Evolutionary conservation across 1,140 invertebrate genomes (phyloP).

Genomic region (Lasioglossum baleicum): DNA sequence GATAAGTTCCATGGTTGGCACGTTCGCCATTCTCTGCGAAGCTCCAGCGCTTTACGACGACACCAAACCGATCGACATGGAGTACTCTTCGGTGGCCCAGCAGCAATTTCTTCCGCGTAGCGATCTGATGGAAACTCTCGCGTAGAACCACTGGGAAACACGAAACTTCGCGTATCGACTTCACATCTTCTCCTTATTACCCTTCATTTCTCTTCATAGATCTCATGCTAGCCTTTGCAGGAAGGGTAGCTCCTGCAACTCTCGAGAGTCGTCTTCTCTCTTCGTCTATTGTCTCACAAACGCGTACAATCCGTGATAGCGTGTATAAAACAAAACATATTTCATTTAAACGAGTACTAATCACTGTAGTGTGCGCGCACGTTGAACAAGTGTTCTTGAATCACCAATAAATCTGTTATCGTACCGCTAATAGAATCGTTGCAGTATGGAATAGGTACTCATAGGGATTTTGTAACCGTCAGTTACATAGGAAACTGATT

Average conservation of each 20-base stretch:
- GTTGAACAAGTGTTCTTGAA: conserved; percentile 46
- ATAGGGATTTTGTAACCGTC: conserved; percentile 55
- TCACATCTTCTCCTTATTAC: not conserved
- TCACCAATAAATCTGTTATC: conserved; percentile 36
- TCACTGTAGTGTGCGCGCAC: conserved; percentile 14
- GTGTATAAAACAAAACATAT: conserved; percentile 3
- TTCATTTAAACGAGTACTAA: conserved; percentile 40
- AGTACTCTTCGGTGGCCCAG: conserved; percentile 90
- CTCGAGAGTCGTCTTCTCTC: not conserved
- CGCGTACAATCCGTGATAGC: conserved; percentile 23
- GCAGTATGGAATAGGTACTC: conserved; percentile 32
- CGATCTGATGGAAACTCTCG: conserved; percentile 41
- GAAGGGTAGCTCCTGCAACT: too few relatives aligned
- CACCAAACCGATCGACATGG: conserved; percentile 93
- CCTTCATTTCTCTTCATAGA: not conserved
- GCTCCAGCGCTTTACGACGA: conserved; percentile 95
- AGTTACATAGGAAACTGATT: conserved; percentile 29
- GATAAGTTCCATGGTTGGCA: conserved; percentile 94
- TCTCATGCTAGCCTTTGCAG: not conserved
- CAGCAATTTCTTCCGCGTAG: conserved; percentile 84
- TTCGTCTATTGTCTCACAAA: conserved; percentile 26
- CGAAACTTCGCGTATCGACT: not conserved
- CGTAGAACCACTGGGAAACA: not conserved
- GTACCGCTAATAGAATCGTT: conserved; percentile 3
- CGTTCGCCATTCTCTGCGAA: conserved; percentile 92